Evolutionary conservation across 2,113 vertebrate species (phyloP).

Genomic region (Cinclus mexicanus): DNA sequence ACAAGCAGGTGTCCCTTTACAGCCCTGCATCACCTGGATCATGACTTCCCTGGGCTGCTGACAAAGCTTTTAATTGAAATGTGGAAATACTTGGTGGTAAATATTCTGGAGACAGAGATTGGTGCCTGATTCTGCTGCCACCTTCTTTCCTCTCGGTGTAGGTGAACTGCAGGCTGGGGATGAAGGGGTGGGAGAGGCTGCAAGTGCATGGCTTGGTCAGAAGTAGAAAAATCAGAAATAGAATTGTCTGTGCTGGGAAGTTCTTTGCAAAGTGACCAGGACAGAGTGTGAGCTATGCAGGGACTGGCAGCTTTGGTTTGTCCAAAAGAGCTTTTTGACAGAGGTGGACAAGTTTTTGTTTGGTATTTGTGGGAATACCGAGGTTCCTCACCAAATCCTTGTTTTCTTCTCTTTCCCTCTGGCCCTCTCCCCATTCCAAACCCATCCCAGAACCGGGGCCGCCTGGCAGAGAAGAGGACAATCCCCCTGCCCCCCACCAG

Average conservation of each 20-base stretch:
- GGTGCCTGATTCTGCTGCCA: background rate
- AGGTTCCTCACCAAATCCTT: background rate
- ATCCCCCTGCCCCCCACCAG: constrained; percentile 86
- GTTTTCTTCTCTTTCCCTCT: background rate
- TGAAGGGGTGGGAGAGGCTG: background rate
- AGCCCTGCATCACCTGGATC: background rate
- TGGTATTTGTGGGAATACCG: background rate
- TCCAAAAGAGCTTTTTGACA: background rate
- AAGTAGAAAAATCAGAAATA: rapidly evolving
- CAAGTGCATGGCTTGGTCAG: background rate
- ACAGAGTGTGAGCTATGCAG: background rate
- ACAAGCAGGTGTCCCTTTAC: background rate
- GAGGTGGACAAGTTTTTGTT: rapidly evolving
- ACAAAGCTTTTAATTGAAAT: background rate
- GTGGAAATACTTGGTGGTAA: background rate
- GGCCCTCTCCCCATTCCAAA: background rate
- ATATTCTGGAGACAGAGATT: rapidly evolving
- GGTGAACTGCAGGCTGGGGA: background rate
- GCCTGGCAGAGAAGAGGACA: constrained; percentile 95
- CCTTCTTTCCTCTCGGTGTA: rapidly evolving
- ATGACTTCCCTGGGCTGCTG: background rate
- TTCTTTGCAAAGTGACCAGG: rapidly evolving
- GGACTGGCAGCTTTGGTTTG: background rate
- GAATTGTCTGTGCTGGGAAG: background rate
- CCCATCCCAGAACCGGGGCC: constrained; percentile 87